Base-by-base conservation (phyloP, 1,140 invertebrate genomes). In the Heliconius eleuchia region DNA sequence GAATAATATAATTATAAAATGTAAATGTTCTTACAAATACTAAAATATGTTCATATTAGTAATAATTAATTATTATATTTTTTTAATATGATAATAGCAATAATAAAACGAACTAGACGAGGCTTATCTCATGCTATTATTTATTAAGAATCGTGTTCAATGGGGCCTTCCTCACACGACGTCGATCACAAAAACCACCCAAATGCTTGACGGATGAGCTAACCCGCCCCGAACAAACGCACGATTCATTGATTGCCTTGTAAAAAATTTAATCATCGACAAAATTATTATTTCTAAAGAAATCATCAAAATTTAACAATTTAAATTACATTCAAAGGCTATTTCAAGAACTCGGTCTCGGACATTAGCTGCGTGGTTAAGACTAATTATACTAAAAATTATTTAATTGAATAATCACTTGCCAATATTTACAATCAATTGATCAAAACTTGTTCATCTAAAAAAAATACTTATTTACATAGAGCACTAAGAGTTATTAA, bases 161-260 rank as follows among this genome's bases (percentile, higher is more conserved):
- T 78, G 87, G 91, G 92, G 88, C 92, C 92, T 94, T 93, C 91
- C 89, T 86, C 85, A 83, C 81, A 79, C 86, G 81, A 83, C 84
- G 79, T 84, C 81, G 82, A 83, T 88, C 89, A 92, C 89, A 94
- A 94, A 94, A 94, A 94, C 91, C 86, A 89, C 90, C 91, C 88
- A 89, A 93, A 93, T 90, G 90, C 84, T 87, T 92, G 80, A 83
- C 90, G 87, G 90, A 94, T 94, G 92, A 94, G 89, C 91, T 93
- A 94, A 94, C 91, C 85, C 89, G 90, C 88, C 89, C 91, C 88
- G 89, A 87, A 87, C 88, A 81, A 86, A 81, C 85, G 89, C 92
- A 93, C 92, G 91, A 93, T 85, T 94, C 90, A 90, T 90, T 91
- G 87, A 91, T 92, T 91, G 86, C 89, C 84, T 86, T 81, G 86